These are phyloP conservation scores for Misgurnus anguillicaudatus DNA, from an alignment of 2,113 vertebrate species.

Conservation along the genomic window DNA sequence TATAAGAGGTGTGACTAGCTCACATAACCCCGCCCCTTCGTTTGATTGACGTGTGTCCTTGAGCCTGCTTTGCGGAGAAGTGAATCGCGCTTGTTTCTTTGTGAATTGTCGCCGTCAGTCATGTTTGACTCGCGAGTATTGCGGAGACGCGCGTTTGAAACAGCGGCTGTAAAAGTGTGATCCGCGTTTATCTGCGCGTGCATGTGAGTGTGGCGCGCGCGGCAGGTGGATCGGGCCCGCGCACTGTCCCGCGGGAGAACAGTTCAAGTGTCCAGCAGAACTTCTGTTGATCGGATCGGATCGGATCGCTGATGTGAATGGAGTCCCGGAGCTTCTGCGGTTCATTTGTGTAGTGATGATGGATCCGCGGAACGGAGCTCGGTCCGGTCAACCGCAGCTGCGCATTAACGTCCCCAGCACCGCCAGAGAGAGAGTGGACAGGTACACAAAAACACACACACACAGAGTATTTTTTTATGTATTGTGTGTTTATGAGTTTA, in stretches of 20 bases:
- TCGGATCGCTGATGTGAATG: no score
- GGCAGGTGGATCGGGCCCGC: not conserved
- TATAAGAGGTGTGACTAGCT: not conserved
- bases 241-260: conserved; percentile 22
- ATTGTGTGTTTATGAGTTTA: no score
- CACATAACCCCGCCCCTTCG: not conserved
- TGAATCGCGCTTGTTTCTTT: conserved; percentile 9
- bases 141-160: not conserved
- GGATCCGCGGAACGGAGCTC: conserved; percentile 46
- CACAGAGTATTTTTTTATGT: not conserved
- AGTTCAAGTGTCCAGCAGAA: not conserved
- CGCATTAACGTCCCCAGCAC: conserved; percentile 34
- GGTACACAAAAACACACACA: conserved; percentile 22
- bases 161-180: not conserved
- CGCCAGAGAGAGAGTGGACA: conserved; percentile 32
- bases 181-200: not conserved
- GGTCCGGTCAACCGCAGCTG: conserved; percentile 6
- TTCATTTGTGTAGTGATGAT: conserved; percentile 6
- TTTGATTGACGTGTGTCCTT: conserved; percentile 61
- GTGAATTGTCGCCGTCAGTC: not conserved
- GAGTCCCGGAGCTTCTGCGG: not conserved
- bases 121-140: not conserved
- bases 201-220: not conserved
- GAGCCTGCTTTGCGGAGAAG: conserved; percentile 5
- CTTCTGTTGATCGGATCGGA: not conserved